Percentiles rank a stretch among this genome's conserved stretches.
These are phyloP conservation scores for Sandelia bainsii DNA, from an alignment of 2,797 vertebrate genomes.

Conservation along the genomic window DNA sequence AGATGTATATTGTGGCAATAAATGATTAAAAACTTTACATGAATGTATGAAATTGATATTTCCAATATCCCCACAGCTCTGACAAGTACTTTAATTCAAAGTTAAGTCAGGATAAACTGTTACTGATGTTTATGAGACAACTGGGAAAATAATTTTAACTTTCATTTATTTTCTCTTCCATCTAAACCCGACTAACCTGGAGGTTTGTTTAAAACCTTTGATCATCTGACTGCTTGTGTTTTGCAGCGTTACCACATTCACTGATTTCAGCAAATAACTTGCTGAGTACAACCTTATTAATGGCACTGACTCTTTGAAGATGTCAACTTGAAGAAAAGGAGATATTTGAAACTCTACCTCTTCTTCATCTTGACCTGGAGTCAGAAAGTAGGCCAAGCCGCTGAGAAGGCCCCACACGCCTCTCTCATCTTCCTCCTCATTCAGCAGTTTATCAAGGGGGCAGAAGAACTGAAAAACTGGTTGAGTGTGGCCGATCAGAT, in stretches of 20 bases:
- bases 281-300: not conserved
- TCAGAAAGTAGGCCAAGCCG: constrained; percentile 81
- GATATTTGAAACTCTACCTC: constrained; percentile 68
- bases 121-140: not conserved
- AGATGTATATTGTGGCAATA: too few relatives aligned
- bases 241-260: not conserved
- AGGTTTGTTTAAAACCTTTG: not conserved
- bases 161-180: too few relatives aligned
- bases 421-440: constrained; percentile 71
- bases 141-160: not conserved
- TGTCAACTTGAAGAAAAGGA: not conserved
- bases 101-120: too few relatives aligned
- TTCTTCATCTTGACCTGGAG: constrained; percentile 80
- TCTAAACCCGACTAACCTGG: not conserved
- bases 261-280: not conserved
- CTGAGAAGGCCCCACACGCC: constrained; percentile 83
- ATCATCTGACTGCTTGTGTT: not conserved
- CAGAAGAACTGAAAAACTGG: constrained; percentile 86
- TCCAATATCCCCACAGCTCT: too few relatives aligned
- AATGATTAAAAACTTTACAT: not conserved
- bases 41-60: not conserved
- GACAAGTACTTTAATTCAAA: too few relatives aligned
- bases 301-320: not conserved
- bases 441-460: constrained; percentile 79
- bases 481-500: constrained; percentile 72